These are phyloP conservation scores for Eristalinus sepulchralis DNA, from an alignment of 2,888 invertebrate genomes.

Conservation along the genomic window DNA sequence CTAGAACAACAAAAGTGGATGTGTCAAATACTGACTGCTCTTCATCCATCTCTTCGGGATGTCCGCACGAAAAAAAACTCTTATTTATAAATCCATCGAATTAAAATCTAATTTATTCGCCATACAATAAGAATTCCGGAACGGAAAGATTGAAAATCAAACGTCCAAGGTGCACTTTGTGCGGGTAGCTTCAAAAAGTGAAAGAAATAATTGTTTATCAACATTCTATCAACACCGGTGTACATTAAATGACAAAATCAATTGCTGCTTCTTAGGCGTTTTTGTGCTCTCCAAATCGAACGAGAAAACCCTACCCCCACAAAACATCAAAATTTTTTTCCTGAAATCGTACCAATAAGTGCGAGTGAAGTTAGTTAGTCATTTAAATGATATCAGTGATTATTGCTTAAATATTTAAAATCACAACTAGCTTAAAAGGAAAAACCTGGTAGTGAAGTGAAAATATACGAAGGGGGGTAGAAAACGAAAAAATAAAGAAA, in stretches of 20 bases:
- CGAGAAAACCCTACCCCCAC: not conserved
- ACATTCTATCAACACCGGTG: slow-evolving; percentile 66
- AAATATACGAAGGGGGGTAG: slow-evolving; percentile 8
- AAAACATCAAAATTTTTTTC: not conserved
- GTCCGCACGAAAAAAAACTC: slow-evolving; percentile 60
- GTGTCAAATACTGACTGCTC: slow-evolving; percentile 72
- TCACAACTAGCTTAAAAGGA: not conserved
- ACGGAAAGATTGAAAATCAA: slow-evolving; percentile 22
- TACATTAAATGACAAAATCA: slow-evolving; percentile 70
- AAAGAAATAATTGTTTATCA: slow-evolving; percentile 55
- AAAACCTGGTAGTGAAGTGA: slow-evolving; percentile 46
- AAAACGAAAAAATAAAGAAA: not conserved
- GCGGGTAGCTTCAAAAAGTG: slow-evolving; percentile 7
- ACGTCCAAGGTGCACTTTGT: slow-evolving; percentile 33
- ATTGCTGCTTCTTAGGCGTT: slow-evolving; percentile 72
- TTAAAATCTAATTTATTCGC: slow-evolving; percentile 54
- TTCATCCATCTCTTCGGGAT: slow-evolving; percentile 67
- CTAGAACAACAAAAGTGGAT: slow-evolving; percentile 70
- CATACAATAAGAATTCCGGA: slow-evolving; percentile 14
- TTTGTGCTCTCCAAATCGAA: slow-evolving; percentile 32
- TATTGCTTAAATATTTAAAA: not conserved
- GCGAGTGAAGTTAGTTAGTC: not conserved
- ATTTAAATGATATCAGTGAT: not conserved
- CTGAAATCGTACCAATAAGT: not conserved
- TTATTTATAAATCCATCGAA: slow-evolving; percentile 66